phyloP scores from a whole-genome alignment of 2,113 vertebrate species.

The Helogale parvula region DNA sequence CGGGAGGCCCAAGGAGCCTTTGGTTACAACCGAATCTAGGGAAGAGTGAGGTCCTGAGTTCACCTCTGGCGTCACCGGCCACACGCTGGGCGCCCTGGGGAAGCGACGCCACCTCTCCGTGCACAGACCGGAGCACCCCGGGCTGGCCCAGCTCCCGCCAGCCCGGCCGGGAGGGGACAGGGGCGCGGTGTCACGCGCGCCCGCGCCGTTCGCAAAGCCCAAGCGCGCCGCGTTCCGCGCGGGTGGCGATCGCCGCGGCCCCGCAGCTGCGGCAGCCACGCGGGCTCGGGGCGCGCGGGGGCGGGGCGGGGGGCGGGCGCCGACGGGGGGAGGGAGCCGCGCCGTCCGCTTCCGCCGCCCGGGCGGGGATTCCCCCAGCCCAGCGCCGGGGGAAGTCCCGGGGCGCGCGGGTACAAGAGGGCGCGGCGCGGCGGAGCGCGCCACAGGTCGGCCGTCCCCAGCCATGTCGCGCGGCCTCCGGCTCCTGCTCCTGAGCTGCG shows the following conservation, averaged over 20 bases:
- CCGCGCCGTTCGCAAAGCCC: background rate
- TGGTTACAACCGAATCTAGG: background rate
- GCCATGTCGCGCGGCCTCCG: conserved; percentile 56
- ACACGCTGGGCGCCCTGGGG: background rate
- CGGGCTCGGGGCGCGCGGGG: background rate
- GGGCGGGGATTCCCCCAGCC: conserved; percentile 64
- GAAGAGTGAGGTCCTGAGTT: background rate
- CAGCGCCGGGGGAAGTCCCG: conserved; percentile 59
- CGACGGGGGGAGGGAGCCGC: background rate
- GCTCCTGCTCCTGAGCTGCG: conserved; percentile 79
- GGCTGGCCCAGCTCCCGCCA: background rate
- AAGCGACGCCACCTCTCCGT: background rate
- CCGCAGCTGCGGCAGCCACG: background rate
- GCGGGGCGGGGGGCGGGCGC: background rate
- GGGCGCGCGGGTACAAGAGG: background rate
- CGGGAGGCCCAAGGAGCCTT: background rate
- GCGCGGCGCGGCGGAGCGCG: background rate
- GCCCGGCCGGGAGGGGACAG: background rate
- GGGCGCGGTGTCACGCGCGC: background rate
- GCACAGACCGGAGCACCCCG: accelerated
- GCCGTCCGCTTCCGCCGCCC: background rate
- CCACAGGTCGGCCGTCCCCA: background rate
- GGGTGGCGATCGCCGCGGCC: background rate
- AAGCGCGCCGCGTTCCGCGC: background rate
- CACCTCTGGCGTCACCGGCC: background rate